phyloP scores from a whole-genome alignment of 2,797 vertebrate species.

The Crenichthys baileyi region DNA sequence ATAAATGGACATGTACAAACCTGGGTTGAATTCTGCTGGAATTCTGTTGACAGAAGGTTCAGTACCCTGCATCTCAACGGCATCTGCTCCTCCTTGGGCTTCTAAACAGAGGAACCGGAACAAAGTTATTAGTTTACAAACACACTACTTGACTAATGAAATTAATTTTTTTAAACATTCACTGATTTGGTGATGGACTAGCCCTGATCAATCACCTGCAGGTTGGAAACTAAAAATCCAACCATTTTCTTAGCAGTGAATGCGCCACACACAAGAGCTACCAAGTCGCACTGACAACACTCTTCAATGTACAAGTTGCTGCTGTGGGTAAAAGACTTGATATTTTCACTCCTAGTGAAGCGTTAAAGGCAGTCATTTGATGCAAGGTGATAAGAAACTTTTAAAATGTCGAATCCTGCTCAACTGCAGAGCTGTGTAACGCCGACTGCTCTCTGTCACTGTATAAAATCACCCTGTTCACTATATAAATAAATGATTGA shows the following conservation, averaged over 20 bases:
- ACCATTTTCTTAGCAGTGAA: neutral
- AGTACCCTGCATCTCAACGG: slow-evolving; percentile 42
- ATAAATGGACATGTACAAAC: slow-evolving; percentile 52
- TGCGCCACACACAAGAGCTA: neutral
- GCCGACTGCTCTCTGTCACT: neutral
- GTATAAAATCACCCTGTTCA: neutral
- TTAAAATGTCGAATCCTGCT: neutral
- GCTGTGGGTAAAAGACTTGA: neutral
- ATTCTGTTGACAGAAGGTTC: slow-evolving; percentile 56
- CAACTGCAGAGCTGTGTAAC: neutral
- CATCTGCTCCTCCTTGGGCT: slow-evolving; percentile 48
- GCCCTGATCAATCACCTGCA: neutral
- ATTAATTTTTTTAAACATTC: neutral
- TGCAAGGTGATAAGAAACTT: neutral
- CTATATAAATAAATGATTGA: neutral
- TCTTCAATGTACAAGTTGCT: neutral
- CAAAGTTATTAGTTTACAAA: slow-evolving; percentile 1
- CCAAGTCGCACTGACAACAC: neutral
- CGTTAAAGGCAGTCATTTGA: neutral
- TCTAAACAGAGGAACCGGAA: slow-evolving; percentile 50
- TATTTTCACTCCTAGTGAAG: too few species aligned
- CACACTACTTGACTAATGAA: neutral
- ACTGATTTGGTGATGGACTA: neutral
- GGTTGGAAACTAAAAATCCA: neutral
- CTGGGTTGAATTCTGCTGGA: slow-evolving; percentile 62